A percentile compares a stretch with the other conserved stretches of the same genome.
Evolutionary conservation across 2,113 vertebrate species (phyloP).

Genomic region (Saimiri boliviensis): DNA sequence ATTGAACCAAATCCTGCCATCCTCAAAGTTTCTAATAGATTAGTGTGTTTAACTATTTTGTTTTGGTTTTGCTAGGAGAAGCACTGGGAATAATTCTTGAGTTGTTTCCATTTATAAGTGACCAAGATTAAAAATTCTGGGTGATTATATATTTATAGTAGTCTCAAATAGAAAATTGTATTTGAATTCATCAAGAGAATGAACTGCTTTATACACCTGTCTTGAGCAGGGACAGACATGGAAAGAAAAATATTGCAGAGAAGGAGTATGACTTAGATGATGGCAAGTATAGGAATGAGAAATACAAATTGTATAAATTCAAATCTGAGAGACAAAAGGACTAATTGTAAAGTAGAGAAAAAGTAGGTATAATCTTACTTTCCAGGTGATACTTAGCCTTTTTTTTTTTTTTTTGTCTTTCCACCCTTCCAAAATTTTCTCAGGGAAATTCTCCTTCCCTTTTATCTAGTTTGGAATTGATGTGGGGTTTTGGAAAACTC

Average conservation of each 20-base stretch:
- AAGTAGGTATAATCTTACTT: slow-evolving; percentile 51
- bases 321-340: slow-evolving; percentile 71
- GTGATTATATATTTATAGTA: not conserved
- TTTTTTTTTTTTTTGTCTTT: not conserved
- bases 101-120: not conserved
- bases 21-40: not conserved
- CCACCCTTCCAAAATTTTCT: slow-evolving; percentile 64
- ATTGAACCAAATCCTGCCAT: not conserved
- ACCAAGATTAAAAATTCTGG: not conserved
- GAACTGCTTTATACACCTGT: not conserved
- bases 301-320: slow-evolving; percentile 46
- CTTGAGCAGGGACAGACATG: not conserved
- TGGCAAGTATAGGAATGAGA: slow-evolving; percentile 58
- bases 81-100: not conserved
- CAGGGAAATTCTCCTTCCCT: slow-evolving; percentile 51
- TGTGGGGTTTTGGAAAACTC: slow-evolving; percentile 43
- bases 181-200: slow-evolving; percentile 5
- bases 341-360: slow-evolving; percentile 61
- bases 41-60: not conserved
- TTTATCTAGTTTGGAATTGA: slow-evolving; percentile 57
- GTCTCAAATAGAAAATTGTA: not conserved
- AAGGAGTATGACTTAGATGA: not conserved
- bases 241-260: not conserved
- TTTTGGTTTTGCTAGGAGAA: not conserved
- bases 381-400: slow-evolving; percentile 43